Base-by-base conservation (phyloP, 2,888 invertebrate species). In the Cryptus viduatorius region DNA sequence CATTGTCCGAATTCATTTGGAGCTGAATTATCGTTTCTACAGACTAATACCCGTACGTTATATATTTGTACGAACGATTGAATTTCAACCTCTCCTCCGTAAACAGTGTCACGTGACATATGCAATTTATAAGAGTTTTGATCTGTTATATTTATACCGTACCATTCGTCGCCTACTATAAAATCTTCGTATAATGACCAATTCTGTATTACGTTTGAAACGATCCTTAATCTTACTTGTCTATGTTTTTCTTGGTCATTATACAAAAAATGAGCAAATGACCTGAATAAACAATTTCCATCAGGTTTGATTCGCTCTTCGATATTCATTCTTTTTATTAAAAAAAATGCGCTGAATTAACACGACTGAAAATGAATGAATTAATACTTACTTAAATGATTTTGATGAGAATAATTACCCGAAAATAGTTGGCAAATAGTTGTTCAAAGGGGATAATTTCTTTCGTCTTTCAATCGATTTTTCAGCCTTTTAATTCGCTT, bases 81-180 rank as follows among this genome's bases (percentile, higher is more conserved):
- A 61, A 61, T 42, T 31, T 73, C 46, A 0, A 73, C 46, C n/a
- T 73, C 73, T 4, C 29, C 61, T 31, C 61, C 73, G 10, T 73
- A 73, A n/a, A 73, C 73, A 31, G 31, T 8, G 29, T 73, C 73
- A n/a, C 8, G 29, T n/a, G 48, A n/a, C 73, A 61, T 61, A 16
- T 64, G 50, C 10, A 0, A 4, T 19, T 71, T 56, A 5, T 71
- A 71, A 24, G 56, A 56, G 3, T 71, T 16, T 56, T 71, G 12
- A 24, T 53, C 56, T 4, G 42, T 56, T 71, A 71, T 56, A 16
- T 14, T 37, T 1, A 5, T 2, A 53, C 56, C 56, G n/a, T 61
- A 37, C 1, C 37, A 61, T 61, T 29, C 14, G 24, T 61, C 61
- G 24, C 48, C 48, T n/a, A 5, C n/a, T n/a, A 48, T 48, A n/a